phyloP scores from a whole-genome alignment of 1,140 invertebrate genomes.

The Stenopsyche tienmushanensis region DNA sequence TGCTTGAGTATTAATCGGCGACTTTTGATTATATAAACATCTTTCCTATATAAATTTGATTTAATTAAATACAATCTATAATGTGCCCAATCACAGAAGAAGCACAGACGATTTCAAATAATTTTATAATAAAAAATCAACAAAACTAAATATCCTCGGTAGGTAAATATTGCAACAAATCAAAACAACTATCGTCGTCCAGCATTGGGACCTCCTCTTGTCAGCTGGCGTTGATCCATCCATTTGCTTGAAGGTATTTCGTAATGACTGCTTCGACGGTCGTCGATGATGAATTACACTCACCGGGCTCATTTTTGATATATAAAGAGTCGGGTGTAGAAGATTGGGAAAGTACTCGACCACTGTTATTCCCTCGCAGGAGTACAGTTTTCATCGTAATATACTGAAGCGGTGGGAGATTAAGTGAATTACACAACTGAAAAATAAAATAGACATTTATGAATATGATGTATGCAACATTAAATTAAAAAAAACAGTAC shows the following conservation, averaged over 20 bases:
- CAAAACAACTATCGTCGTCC: conserved; percentile 28
- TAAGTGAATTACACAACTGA: conserved; percentile 50
- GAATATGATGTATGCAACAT: too few species aligned
- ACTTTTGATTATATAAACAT: too few species aligned
- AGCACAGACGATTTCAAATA: too few species aligned
- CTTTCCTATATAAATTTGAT: too few species aligned
- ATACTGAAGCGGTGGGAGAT: conserved; percentile 52
- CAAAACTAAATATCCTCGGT: conserved; percentile 26
- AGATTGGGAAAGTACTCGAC: conserved; percentile 29
- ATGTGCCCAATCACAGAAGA: too few species aligned
- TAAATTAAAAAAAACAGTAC: too few species aligned
- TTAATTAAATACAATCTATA: too few species aligned
- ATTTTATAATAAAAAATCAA: neutral
- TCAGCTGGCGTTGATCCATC: conserved; percentile 45
- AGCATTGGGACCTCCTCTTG: conserved; percentile 21
- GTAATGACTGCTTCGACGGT: conserved; percentile 46
- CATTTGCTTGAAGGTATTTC: conserved; percentile 49
- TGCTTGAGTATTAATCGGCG: too few species aligned
- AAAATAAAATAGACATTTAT: conserved; percentile 21
- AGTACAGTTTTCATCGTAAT: conserved; percentile 54
- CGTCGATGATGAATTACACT: conserved; percentile 12
- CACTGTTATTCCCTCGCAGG: conserved; percentile 42
- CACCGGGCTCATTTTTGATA: conserved; percentile 14
- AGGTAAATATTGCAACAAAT: conserved; percentile 28
- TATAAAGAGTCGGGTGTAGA: conserved; percentile 21